These are phyloP conservation scores for Drosophila ambigua DNA, from an alignment of 1,140 invertebrate species.

Conservation along the genomic window DNA sequence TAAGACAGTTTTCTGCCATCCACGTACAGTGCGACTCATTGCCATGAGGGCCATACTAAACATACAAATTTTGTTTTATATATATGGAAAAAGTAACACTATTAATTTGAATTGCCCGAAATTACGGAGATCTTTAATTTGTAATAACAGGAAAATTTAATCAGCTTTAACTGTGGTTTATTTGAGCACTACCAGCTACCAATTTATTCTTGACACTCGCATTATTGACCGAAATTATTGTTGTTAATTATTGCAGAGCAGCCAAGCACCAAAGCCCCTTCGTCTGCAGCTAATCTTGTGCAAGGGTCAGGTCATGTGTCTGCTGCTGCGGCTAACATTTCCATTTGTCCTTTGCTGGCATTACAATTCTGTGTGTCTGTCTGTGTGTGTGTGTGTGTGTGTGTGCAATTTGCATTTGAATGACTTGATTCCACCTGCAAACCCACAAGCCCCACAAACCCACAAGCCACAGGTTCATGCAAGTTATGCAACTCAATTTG, in stretches of 20 bases:
- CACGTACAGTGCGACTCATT: too few relatives aligned
- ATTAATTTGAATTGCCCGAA: too few relatives aligned
- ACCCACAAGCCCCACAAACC: constrained; percentile 12
- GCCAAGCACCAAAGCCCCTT: too few relatives aligned
- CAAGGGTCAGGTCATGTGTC: constrained; percentile 20
- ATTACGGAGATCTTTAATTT: too few relatives aligned
- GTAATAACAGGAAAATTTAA: too few relatives aligned
- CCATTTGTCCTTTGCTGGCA: constrained; percentile 45
- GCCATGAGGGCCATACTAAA: too few relatives aligned
- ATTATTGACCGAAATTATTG: constrained; percentile 43
- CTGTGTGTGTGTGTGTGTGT: constrained; percentile 18
- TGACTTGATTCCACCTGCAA: constrained; percentile 27
- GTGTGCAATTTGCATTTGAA: constrained; percentile 70
- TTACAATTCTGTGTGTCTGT: constrained; percentile 16
- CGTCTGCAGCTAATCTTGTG: too few relatives aligned
- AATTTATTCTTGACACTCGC: not conserved
- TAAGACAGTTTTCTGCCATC: not conserved
- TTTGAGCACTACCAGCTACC: too few relatives aligned
- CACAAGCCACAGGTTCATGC: constrained; percentile 40
- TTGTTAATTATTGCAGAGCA: constrained; percentile 57
- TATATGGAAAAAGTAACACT: too few relatives aligned
- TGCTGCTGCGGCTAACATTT: constrained; percentile 47
- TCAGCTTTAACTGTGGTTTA: too few relatives aligned
- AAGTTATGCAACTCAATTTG: constrained; percentile 75
- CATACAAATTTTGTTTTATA: too few relatives aligned